Conservation (phyloP, 1,140 invertebrate genomes). For the Paraescarpia echinospica region DNA sequence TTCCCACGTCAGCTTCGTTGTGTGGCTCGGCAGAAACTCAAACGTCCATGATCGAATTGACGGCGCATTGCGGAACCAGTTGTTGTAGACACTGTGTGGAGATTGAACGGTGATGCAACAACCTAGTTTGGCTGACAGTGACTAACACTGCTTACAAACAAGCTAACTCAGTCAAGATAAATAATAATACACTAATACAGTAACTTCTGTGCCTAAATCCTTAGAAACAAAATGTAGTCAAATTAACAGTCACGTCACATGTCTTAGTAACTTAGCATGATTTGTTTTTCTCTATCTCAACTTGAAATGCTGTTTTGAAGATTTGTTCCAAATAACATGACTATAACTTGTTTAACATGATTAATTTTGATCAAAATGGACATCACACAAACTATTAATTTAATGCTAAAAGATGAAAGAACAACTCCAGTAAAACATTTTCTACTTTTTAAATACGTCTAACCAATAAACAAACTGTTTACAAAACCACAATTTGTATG, state of each 20-base stretch:
- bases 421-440: neutral
- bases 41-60: slow-evolving; percentile 67
- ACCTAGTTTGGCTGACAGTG: neutral
- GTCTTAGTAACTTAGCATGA: neutral
- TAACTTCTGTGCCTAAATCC: too few species aligned
- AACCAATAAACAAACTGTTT: neutral
- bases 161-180: neutral
- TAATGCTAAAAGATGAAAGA: neutral
- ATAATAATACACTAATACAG: too few species aligned
- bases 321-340: neutral
- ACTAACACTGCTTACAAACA: neutral
- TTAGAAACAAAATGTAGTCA: too few species aligned
- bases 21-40: slow-evolving; percentile 64
- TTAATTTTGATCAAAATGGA: too few species aligned
- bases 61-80: slow-evolving; percentile 64
- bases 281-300: neutral
- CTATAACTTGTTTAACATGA: too few species aligned
- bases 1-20: slow-evolving; percentile 3
- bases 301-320: neutral
- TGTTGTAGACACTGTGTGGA: slow-evolving; percentile 65
- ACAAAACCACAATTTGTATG: neutral
- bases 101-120: slow-evolving; percentile 24
- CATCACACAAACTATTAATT: too few species aligned
- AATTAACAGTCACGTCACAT: neutral
- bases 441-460: neutral